Evolutionary conservation across 1,140 invertebrate genomes (phyloP), one percentile per base, ranked within the genome.

Genomic region (Aphaenogaster floridana): DNA sequence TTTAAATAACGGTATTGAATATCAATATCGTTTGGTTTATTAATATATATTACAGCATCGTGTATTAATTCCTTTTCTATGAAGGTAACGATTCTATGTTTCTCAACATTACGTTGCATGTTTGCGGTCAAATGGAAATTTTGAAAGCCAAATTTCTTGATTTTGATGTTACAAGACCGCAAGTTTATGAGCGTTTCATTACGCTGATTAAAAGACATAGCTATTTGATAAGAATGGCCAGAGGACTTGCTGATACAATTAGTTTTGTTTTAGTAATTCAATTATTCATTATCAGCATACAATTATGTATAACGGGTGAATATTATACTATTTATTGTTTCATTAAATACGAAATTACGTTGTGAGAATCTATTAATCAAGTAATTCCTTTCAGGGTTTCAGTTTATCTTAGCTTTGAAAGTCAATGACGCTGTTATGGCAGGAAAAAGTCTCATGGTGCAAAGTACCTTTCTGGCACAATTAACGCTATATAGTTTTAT

Each of bases 1-100:
- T 63, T 36, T 36, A 7, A 17, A 63, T 36, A 63, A 63, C 9
- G 3, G 3, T 11, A 59, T 59, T 28, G 1, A 34, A 36, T 36
- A 72, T 50, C 7, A 36, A 28, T 52, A 50, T 71, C 8, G 4
- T 42, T 2, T 0, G 45, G 11, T 36, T 21, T 59, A 9, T 8
- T n/a, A 66, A 50, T 3, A 39, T 42, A 39, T 48, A 13, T 48
- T 42, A 61, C 39, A 42, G 11, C 7, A 36, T 39, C 1, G n/a
- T 74, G 17, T 63, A 78, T 28, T 1, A 74, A 57, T 42, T 83
- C 7, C 3, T 72, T 36, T 69, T 36, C 4, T 76, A 36, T 63
- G 48, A 83, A 90, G 89, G 89, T 59, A 87, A 63, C 17, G 89
- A 90, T 13, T n/a, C 36, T 3, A 4, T 90, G 64, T 88, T 90